Evolutionary conservation across 1,140 invertebrate genomes (phyloP).

Genomic region (Bombus pascuorum): DNA sequence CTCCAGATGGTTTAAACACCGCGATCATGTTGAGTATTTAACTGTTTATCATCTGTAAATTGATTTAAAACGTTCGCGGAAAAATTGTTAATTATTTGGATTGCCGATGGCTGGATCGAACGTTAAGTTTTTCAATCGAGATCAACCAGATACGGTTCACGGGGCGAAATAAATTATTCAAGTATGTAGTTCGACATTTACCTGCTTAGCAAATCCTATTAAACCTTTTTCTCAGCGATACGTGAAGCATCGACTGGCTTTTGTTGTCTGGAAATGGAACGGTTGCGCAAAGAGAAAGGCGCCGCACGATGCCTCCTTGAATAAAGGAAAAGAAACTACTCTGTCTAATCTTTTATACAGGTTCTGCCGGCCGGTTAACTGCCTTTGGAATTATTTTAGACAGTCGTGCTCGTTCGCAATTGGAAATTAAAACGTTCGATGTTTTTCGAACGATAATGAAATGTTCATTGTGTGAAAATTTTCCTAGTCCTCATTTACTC

Average conservation of each 20-base stretch:
- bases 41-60: not conserved
- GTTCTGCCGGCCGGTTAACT: constrained; percentile 24
- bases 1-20: not conserved
- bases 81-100: constrained; percentile 30
- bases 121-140: constrained; percentile 25
- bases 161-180: constrained; percentile 44
- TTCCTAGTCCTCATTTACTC: too few relatives aligned
- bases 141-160: not conserved
- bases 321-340: constrained; percentile 57
- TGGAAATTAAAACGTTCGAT: not conserved
- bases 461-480: not conserved
- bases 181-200: constrained; percentile 44
- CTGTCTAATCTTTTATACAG: constrained; percentile 50
- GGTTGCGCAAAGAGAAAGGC: constrained; percentile 58
- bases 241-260: constrained; percentile 50
- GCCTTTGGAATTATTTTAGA: constrained; percentile 32
- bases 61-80: not conserved
- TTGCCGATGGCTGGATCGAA: constrained; percentile 7
- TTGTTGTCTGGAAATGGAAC: constrained; percentile 58
- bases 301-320: constrained; percentile 53
- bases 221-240: constrained; percentile 46
- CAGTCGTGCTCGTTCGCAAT: not conserved
- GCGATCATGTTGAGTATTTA: not conserved
- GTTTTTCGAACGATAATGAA: not conserved
- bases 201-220: constrained; percentile 48